Conservation (phyloP, 2,113 vertebrate species). For the Protobothrops mucrosquamatus region DNA sequence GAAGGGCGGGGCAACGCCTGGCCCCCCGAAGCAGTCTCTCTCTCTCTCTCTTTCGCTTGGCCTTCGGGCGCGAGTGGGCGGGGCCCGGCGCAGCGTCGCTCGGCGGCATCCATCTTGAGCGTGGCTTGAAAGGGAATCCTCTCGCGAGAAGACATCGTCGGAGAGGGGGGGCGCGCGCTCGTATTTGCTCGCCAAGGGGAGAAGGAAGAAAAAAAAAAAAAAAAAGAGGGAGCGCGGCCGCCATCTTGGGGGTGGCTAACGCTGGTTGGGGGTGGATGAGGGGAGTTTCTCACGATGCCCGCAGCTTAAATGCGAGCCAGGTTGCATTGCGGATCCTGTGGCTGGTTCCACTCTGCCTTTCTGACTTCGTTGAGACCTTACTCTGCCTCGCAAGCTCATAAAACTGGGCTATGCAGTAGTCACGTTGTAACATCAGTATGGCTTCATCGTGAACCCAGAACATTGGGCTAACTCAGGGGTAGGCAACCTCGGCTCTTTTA, state of each 20-base stretch:
- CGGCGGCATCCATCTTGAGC: background rate
- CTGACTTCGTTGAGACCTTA: background rate
- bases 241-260: constrained; percentile 10
- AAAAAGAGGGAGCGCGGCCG: background rate
- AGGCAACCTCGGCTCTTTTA: too few species aligned
- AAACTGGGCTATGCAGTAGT: background rate
- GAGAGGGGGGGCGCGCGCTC: background rate
- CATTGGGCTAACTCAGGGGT: background rate
- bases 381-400: background rate
- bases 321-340: background rate
- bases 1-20: background rate
- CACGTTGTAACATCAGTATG: background rate
- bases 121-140: background rate
- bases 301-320: background rate
- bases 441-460: background rate
- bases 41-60: background rate
- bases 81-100: background rate
- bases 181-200: background rate
- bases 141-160: too few species aligned
- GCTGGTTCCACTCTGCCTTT: background rate
- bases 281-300: background rate
- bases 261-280: rapidly evolving
- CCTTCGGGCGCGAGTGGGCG: background rate
- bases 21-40: too few species aligned
- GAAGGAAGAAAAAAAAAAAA: too few species aligned